phyloP scores from a whole-genome alignment of 2,113 vertebrate genomes.

The Aythya baeri region DNA sequence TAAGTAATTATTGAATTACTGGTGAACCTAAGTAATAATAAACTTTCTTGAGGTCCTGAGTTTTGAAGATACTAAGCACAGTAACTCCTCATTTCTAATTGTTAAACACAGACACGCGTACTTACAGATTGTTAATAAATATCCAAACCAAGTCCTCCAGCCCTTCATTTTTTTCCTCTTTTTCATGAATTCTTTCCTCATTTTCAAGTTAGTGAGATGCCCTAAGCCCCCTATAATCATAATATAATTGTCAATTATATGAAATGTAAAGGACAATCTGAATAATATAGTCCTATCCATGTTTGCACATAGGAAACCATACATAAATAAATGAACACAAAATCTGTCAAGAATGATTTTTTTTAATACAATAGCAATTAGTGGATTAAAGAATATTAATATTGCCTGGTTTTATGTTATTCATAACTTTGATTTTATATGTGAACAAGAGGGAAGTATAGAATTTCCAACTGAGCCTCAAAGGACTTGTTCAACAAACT shows the following conservation, averaged over 20 bases:
- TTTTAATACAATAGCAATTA: not conserved
- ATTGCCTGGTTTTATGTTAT: not conserved
- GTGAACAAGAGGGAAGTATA: not conserved
- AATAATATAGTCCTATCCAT: not conserved
- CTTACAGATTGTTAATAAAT: not conserved
- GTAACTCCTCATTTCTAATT: not conserved
- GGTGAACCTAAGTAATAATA: not conserved
- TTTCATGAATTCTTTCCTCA: not conserved
- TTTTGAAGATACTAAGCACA: not conserved
- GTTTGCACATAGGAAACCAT: not conserved
- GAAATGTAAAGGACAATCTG: not conserved
- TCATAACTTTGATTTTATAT: not conserved
- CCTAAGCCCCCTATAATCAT: no score
- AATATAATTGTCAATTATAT: no score
- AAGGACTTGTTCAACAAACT: not conserved
- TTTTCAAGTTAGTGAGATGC: not conserved
- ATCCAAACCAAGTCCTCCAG: not conserved
- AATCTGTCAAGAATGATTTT: rapidly evolving
- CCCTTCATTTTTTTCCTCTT: not conserved
- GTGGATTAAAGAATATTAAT: no score
- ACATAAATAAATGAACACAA: not conserved
- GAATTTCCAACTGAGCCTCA: not conserved
- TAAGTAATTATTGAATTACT: no score
- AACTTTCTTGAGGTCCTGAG: not conserved
- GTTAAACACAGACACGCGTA: not conserved